phyloP scores from a whole-genome alignment of 1,140 invertebrate genomes.

The Probaryconus sp. region DNA sequence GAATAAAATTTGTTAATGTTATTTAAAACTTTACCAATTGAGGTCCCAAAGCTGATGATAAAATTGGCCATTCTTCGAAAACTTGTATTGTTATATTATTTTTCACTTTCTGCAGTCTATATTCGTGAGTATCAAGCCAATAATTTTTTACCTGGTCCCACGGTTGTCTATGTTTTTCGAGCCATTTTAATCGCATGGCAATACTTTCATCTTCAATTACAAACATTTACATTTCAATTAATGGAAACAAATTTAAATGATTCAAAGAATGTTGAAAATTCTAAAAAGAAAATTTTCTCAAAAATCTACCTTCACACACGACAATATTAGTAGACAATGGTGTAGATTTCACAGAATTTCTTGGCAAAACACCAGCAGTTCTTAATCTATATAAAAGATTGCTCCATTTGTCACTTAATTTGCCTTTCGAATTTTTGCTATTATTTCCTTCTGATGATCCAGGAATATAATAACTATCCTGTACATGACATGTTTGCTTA shows the following conservation, averaged over 20 bases:
- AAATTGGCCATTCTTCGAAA: neutral
- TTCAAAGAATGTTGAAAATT: too few relatives aligned
- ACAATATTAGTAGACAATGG: too few relatives aligned
- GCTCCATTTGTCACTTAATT: conserved; percentile 23
- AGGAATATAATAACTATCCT: conserved; percentile 26
- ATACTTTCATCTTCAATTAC: neutral
- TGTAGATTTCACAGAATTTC: too few relatives aligned
- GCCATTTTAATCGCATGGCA: neutral
- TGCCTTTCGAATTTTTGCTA: conserved; percentile 27
- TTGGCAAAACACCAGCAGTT: too few relatives aligned
- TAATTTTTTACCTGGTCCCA: neutral
- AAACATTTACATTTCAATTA: neutral
- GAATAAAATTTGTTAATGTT: neutral
- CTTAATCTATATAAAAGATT: neutral
- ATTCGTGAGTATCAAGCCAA: neutral
- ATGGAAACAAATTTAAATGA: too few relatives aligned
- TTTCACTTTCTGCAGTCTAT: neutral
- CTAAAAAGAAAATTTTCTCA: too few relatives aligned
- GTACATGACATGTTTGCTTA: neutral
- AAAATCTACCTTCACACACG: too few relatives aligned
- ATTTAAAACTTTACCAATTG: conserved; percentile 1
- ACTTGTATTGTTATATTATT: neutral
- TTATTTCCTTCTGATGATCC: conserved; percentile 6
- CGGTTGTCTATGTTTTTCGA: neutral
- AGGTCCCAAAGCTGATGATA: neutral